Base-by-base conservation (phyloP, 2,888 invertebrate species). In the Periphyllus acericola region DNA sequence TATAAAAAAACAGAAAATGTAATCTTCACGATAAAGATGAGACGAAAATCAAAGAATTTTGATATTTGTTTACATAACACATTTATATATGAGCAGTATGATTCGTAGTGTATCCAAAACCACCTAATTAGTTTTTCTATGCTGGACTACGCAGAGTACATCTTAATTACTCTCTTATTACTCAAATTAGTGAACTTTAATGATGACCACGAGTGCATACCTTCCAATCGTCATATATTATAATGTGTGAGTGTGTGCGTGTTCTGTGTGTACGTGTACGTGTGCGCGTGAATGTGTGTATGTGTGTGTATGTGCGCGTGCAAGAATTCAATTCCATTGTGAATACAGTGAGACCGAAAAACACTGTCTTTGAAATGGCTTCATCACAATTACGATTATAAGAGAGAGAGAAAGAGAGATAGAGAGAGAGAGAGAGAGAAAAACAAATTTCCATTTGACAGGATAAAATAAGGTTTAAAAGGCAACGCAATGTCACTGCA, bases 371-470 rank as follows among this genome's bases (percentile, higher is more conserved):
- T 86, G 55, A 72, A 86, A 86, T 78, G 86, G 86, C 86, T 86
- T 86, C 86, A 72, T 86, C 72, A 19, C 86, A 80, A 72, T 86
- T 86, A 80, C 71, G 86, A 72, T 86, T 80, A 72, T 40, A 32
- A 84, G 46, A 32, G 46, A 68, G 17, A 83, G 52, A 52, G 46
- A 66, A 83, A 6, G 25, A 60, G 36, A 14, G 46, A 71, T 55
- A 32, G 46, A 68, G 17, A 83, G 52, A 52, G 46, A 66, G 72
- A 6, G 25, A 60, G 36, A 14, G 46, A 71, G 34, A 85, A 85
- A n/a, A 85, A 78, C 52, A 60, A 79, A 80, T 79, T 55, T 60
- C 4, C 79, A 78, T 85, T 78, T 21, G 84, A n/a, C 55, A 55
- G 79, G 55, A 71, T 68, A 78, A 78, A 52, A 85, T 71, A n/a